A percentile compares a stretch with the other conserved stretches of the same genome.
phyloP scores from a whole-genome alignment of 2,113 vertebrate species.

The Falcunculus frontatus region DNA sequence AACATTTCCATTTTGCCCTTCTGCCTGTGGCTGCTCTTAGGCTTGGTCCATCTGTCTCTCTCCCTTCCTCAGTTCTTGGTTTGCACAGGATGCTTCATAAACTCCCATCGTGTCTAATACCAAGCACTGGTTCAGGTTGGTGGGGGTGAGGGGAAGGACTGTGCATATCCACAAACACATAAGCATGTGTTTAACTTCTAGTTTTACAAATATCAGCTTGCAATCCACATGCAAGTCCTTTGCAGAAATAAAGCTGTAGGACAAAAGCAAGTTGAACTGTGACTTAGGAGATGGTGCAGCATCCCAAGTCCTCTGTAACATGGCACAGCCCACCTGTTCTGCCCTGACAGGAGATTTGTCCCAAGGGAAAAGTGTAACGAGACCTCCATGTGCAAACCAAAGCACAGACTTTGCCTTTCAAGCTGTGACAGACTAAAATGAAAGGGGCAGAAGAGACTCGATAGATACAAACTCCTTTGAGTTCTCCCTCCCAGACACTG shows the following conservation, averaged over 20 bases:
- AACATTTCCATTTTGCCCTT: neutral
- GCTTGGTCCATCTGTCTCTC: neutral
- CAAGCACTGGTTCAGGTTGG: neutral
- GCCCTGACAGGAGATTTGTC: neutral
- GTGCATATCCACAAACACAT: fast-evolving
- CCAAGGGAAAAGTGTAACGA: neutral
- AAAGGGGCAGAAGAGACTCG: neutral
- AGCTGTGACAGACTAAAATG: neutral
- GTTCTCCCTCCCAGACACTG: neutral
- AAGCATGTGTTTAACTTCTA: neutral
- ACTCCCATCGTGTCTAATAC: neutral
- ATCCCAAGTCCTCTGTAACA: neutral
- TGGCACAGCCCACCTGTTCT: neutral
- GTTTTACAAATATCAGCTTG: neutral
- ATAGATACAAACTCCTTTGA: neutral
- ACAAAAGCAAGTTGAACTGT: neutral
- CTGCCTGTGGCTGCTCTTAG: neutral
- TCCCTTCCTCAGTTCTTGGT: neutral
- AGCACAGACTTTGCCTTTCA: neutral
- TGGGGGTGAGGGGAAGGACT: neutral
- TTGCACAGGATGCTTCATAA: neutral
- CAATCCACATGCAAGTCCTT: neutral
- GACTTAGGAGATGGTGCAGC: neutral
- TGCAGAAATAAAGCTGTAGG: neutral
- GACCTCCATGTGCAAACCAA: neutral